A percentile compares a stretch with the other conserved stretches of the same genome.
Conservation (phyloP, 1,140 invertebrate species). For the Diuraphis noxia region DNA sequence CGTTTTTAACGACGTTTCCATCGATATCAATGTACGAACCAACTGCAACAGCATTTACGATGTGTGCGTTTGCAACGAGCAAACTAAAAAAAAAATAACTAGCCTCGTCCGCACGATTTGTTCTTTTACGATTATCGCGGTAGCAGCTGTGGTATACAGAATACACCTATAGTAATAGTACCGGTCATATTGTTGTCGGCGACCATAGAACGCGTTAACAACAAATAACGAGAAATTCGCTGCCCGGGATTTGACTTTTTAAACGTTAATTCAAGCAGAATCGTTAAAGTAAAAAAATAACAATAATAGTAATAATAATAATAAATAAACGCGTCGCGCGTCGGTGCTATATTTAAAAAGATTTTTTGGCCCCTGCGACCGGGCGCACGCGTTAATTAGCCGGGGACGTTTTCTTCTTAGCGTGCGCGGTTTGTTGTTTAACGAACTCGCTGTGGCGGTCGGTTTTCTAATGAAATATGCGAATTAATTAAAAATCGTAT, state of each 20-base stretch:
- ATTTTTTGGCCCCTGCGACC: constrained; percentile 20
- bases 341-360: constrained; percentile 33
- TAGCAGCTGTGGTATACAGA: not conserved
- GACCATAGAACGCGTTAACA: not conserved
- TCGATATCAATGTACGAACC: not conserved
- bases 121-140: constrained; percentile 9
- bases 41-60: not conserved
- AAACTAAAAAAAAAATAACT: not conserved
- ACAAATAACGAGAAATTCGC: not conserved
- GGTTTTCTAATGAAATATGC: constrained; percentile 51
- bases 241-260: not conserved
- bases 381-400: constrained; percentile 31
- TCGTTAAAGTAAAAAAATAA: constrained; percentile 17
- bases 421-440: constrained; percentile 15
- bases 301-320: not conserved
- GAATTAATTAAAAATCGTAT: constrained; percentile 45
- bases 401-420: constrained; percentile 24
- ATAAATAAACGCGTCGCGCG: not conserved
- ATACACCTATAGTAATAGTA: not conserved
- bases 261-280: not conserved
- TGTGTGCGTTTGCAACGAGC: not conserved
- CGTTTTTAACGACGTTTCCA: constrained; percentile 19
- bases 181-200: not conserved
- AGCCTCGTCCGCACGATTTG: not conserved
- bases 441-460: constrained; percentile 22